Conservation (phyloP, 2,113 vertebrate species). For the Marcusenius ussheri region DNA sequence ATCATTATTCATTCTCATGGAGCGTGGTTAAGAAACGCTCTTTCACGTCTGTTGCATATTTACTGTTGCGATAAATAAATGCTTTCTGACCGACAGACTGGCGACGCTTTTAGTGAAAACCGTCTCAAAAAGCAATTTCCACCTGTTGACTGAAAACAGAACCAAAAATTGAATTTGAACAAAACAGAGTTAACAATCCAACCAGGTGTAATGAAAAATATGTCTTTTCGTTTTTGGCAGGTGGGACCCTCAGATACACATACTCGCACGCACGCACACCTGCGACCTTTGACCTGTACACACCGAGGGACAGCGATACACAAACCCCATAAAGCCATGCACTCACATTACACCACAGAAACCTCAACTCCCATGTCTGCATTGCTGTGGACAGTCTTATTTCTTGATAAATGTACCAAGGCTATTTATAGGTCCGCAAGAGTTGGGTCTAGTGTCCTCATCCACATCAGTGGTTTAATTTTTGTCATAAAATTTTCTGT, state of each 20-base stretch:
- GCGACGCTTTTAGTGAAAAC: slow-evolving; percentile 22
- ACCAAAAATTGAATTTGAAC: slow-evolving; percentile 47
- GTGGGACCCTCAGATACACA: slow-evolving; percentile 47
- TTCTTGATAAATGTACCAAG: neutral
- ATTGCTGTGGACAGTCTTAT: neutral
- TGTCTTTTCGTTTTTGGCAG: slow-evolving; percentile 53
- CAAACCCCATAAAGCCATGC: neutral
- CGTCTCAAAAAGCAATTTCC: slow-evolving; percentile 19
- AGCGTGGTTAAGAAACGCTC: slow-evolving; percentile 31
- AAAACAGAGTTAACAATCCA: slow-evolving; percentile 38
- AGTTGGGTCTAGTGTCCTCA: neutral
- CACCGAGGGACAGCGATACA: slow-evolving; percentile 9
- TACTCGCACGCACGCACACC: slow-evolving; percentile 11
- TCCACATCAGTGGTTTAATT: neutral
- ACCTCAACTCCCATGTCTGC: neutral
- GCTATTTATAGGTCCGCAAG: neutral
- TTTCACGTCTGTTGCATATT: slow-evolving; percentile 26
- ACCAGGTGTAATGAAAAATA: slow-evolving; percentile 39
- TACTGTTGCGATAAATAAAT: slow-evolving; percentile 45
- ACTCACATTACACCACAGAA: neutral
- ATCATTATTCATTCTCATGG: slow-evolving; percentile 37
- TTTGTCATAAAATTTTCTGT: slow-evolving; percentile 14
- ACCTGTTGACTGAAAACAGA: slow-evolving; percentile 37
- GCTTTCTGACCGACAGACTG: slow-evolving; percentile 41
- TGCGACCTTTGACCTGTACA: slow-evolving; percentile 42